phyloP scores from a whole-genome alignment of 2,888 invertebrate species.

The Brenthis daphne region DNA sequence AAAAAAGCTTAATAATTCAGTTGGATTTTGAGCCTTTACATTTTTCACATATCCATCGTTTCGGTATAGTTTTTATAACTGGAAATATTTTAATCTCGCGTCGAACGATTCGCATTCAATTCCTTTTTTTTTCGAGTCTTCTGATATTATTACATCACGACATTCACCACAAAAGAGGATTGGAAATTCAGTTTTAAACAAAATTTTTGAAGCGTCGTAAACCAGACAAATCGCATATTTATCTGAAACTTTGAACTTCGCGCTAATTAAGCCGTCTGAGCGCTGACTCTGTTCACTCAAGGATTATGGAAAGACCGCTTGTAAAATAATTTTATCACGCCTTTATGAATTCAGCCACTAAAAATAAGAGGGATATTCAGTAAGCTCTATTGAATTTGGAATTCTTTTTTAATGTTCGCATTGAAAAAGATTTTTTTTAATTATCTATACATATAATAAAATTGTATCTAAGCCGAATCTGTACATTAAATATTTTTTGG shows the following conservation, averaged over 20 bases:
- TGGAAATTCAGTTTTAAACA: conserved; percentile 1
- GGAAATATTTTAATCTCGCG: no score
- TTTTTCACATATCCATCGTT: no score
- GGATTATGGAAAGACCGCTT: conserved; percentile 21
- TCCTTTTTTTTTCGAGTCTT: no score
- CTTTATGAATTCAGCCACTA: conserved; percentile 16
- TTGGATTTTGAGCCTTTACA: no score
- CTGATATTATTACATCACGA: neutral
- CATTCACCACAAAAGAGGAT: no score
- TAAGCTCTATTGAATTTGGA: conserved; percentile 3
- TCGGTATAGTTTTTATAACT: no score
- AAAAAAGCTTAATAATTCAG: no score
- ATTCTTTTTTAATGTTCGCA: neutral
- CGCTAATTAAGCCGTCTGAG: conserved; percentile 24
- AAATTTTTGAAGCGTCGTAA: conserved; percentile 17
- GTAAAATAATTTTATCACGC: conserved; percentile 25
- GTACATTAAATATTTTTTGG: no score
- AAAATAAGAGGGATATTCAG: conserved; percentile 9
- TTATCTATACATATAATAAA: neutral
- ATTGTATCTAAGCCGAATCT: no score
- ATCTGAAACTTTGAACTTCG: conserved; percentile 25
- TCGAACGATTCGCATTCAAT: no score
- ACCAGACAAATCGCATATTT: conserved; percentile 24
- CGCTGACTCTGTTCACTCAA: conserved; percentile 18
- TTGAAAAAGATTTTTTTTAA: neutral